Evolutionary conservation across 1,140 invertebrate species (phyloP), one percentile per base, ranked within the genome.

Genomic region (Tenebrio molitor): DNA sequence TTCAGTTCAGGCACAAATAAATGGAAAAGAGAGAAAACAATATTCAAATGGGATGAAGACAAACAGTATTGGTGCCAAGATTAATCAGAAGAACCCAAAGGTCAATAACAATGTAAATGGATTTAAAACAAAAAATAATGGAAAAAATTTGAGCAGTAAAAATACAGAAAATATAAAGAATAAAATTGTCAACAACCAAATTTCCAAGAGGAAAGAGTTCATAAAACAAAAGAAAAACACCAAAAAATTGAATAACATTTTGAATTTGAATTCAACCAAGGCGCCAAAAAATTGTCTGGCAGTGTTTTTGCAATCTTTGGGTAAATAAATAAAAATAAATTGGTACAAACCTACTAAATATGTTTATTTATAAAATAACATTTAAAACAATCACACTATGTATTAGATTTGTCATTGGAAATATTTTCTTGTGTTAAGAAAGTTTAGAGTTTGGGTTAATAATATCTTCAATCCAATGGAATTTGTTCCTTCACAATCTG

Each of bases 401-500:
- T 25, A 69, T 69, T 39, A 44, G 33, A n/a, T 33, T 66, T 41
- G 21, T 69, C 64, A 72, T 21, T 68, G 64, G 66, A 69, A 69
- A 69, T n/a, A 39, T 39, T 72, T 71, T n/a, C 19, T 36, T 71
- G 25, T 5, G 36, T 69, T 14, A n/a, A 36, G 29, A 69, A 69
- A n/a, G 21, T 50, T 33, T 8, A 39, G 14, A 29, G 66, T 5
- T 33, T 10, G 12, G n/a, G 29, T 71, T 34, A 33, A n/a, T n/a
- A 44, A 39, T 17, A 42, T 16, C 25, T 71, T 86, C 78, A 88
- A 74, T 89, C 87, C 73, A 89, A 77, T 58, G 87, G 87, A 78
- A 89, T 87, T 81, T 89, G 86, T 72, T 89, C 87, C 80, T 84
- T 86, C 10, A 89, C 86, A 74, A 89, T 88, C 87, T 89, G 83